Conservation (phyloP, 2,888 invertebrate species). For the Drosophila fulvimacula region DNA sequence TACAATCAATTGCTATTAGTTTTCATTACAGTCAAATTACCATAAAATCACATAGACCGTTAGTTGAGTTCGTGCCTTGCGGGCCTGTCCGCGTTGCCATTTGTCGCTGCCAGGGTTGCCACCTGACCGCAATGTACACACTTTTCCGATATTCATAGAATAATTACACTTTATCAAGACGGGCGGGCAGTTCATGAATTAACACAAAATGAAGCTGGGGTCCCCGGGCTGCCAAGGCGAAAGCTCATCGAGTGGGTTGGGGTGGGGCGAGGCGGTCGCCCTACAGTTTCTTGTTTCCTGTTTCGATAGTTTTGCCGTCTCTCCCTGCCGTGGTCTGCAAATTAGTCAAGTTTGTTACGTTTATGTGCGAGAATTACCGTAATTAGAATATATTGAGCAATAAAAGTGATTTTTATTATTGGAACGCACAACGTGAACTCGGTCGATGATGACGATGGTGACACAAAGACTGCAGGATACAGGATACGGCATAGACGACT, state of each 20-base stretch:
- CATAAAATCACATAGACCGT: slow-evolving; percentile 74
- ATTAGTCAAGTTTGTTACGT: slow-evolving; percentile 80
- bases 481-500: background rate
- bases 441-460: slow-evolving; percentile 24
- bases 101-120: slow-evolving; percentile 45
- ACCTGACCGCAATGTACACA: slow-evolving; percentile 48
- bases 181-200: slow-evolving; percentile 72
- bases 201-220: slow-evolving; percentile 46
- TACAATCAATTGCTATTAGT: slow-evolving; percentile 81
- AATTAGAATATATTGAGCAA: slow-evolving; percentile 84
- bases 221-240: background rate
- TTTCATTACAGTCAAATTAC: slow-evolving; percentile 79
- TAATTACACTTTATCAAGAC: slow-evolving; percentile 79
- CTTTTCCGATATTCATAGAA: slow-evolving; percentile 80
- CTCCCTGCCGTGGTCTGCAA: slow-evolving; percentile 37
- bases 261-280: background rate
- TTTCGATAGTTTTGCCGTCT: slow-evolving; percentile 42
- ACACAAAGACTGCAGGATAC: slow-evolving; percentile 10
- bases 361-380: slow-evolving; percentile 79
- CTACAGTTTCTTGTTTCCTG: slow-evolving; percentile 12
- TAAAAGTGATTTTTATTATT: slow-evolving; percentile 82
- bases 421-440: slow-evolving; percentile 52
- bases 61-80: slow-evolving; percentile 56
- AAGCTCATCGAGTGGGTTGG: background rate
- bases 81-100: slow-evolving; percentile 50